Evolutionary conservation across 2,797 vertebrate genomes (phyloP), one percentile per base, ranked within the genome.

Genomic region (Mus minutoides): DNA sequence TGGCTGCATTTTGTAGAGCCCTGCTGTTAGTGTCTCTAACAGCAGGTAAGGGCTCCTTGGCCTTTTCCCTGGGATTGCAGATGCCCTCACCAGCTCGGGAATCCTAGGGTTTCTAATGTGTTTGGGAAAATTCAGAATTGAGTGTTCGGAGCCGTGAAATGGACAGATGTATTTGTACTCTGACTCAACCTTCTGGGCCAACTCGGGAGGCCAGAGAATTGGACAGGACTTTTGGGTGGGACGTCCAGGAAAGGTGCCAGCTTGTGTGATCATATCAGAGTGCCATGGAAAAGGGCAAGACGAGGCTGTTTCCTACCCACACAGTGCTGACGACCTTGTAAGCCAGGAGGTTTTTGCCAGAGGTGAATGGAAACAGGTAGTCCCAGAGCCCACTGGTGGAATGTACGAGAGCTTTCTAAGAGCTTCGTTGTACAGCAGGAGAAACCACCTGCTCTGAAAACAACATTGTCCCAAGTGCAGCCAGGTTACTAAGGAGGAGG

Each of bases 401-500:
- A 97, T 90, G 76, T 94, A 78, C 87, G 89, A 85, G 80, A 96
- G 96, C 92, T 97, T 95, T 94, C 92, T 88, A 94, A 88, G 46
- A 78, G 69, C 37, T 95, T 91, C 80, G 2, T 2, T 60, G 13
- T 24, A 91, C 8, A 87, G 22, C 69, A 90, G 17, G 82, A 92
- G 77, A 92, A 97, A 83, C 19, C 58, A 93, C 64, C 78, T 96
- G 73, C 80, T 93, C 43, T 88, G 54, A 73, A 88, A 94, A 56
- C 49, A 85, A 13, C 49, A 43, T 11, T 82, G 29, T 87, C 93
- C 49, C 67, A 73, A 91, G 88, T 80, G 71, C 43, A 62, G 43
- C 69, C 87, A 89, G 60, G 64, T 92, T 64, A 86, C 64, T n/a
- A 62, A 91, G n/a, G 64, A 79, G 87, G 54, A 92, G 58, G 58